Conservation (phyloP, 2,113 vertebrate genomes). For the Arvicanthis niloticus region DNA sequence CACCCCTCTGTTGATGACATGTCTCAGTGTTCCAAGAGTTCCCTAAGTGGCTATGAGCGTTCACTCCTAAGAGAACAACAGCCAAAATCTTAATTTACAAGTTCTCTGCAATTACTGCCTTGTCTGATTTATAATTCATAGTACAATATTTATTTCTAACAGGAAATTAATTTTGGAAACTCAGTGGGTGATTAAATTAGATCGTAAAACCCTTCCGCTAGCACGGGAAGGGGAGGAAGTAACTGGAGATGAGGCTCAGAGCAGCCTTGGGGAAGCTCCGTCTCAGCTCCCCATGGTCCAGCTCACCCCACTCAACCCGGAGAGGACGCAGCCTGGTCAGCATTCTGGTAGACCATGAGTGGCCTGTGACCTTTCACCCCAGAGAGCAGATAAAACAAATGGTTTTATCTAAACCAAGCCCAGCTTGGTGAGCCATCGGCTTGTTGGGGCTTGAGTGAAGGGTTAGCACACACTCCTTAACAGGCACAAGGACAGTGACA, state of each 20-base stretch:
- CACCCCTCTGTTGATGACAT: fast-evolving
- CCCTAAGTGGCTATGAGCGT: fast-evolving
- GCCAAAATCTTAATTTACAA: slow-evolving; percentile 66
- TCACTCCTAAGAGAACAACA: not conserved
- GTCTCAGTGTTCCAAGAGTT: not conserved
- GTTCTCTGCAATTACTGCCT: slow-evolving; percentile 69
- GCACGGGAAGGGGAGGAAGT: not conserved
- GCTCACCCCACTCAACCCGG: fast-evolving
- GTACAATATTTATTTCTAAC: slow-evolving; percentile 81
- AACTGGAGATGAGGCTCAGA: slow-evolving; percentile 31
- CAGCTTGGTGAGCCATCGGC: not conserved
- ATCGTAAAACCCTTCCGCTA: slow-evolving; percentile 70
- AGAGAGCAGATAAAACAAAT: not conserved
- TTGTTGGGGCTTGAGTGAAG: no score
- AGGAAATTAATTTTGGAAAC: slow-evolving; percentile 84
- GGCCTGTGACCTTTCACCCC: not conserved
- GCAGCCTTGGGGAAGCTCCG: not conserved
- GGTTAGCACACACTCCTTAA: not conserved
- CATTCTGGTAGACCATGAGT: fast-evolving
- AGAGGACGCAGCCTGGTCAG: not conserved
- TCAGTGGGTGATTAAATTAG: slow-evolving; percentile 81
- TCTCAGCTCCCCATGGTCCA: not conserved
- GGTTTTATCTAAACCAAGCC: not conserved
- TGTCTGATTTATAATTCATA: slow-evolving; percentile 81
- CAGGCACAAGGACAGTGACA: not conserved